Conservation (phyloP, 2,797 vertebrate species). For the Lithobates pipiens region DNA sequence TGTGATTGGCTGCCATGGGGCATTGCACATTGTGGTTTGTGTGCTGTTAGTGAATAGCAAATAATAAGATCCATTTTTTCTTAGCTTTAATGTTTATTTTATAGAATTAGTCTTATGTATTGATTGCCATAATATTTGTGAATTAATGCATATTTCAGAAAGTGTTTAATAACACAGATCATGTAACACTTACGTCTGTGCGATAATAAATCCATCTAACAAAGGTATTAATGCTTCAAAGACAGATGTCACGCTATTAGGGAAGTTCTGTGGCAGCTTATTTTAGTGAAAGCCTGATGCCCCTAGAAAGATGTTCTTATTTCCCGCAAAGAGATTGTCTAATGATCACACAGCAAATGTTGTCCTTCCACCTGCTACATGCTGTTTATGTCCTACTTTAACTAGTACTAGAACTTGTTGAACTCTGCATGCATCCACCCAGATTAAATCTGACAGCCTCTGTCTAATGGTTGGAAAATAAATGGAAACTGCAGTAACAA, state of each 20-base stretch:
- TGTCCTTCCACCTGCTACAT: not conserved
- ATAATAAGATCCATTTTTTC: no score
- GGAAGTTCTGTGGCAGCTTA: not conserved
- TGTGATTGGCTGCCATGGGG: no score
- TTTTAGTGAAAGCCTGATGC: not conserved
- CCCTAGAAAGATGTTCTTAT: not conserved
- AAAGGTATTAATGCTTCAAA: not conserved
- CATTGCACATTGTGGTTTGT: no score
- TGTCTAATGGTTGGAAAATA: conserved; percentile 60
- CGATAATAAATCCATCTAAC: not conserved
- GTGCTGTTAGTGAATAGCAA: no score
- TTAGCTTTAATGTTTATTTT: no score
- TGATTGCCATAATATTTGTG: not conserved
- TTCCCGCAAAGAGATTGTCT: not conserved
- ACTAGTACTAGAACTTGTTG: conserved; percentile 55
- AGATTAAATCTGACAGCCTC: conserved; percentile 58
- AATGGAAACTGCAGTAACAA: conserved; percentile 57
- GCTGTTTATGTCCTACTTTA: conserved; percentile 37
- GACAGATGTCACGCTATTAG: not conserved
- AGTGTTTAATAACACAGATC: not conserved
- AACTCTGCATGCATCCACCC: conserved; percentile 50
- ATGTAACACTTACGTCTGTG: not conserved
- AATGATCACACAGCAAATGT: conserved; percentile 14
- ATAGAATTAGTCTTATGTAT: not conserved
- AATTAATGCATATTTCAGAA: not conserved